These are phyloP conservation scores for Aphelocoma californica DNA, from an alignment of 2,797 vertebrate genomes.

Conservation along the genomic window DNA sequence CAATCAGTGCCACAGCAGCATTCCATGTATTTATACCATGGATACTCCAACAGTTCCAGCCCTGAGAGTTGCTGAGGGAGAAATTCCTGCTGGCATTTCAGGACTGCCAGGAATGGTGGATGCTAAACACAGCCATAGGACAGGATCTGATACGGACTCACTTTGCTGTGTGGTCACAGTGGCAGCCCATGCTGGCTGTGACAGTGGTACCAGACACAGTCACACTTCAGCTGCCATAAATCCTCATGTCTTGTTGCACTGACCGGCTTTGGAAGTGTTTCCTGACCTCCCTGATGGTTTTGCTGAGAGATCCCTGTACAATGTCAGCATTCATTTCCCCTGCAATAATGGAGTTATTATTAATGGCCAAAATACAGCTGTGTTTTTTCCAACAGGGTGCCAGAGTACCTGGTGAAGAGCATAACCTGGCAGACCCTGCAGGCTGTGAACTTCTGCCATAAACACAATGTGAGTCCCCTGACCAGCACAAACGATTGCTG, in stretches of 20 bases:
- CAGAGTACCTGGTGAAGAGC: slow-evolving; percentile 87
- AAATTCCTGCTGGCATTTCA: background rate
- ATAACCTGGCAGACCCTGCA: slow-evolving; percentile 95
- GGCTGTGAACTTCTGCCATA: slow-evolving; percentile 94
- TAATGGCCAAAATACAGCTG: background rate
- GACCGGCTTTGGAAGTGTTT: background rate
- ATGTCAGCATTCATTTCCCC: background rate
- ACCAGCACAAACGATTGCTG: background rate
- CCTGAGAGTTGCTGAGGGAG: background rate
- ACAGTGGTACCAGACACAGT: background rate
- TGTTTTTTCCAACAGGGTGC: slow-evolving; percentile 77
- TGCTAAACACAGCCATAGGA: background rate
- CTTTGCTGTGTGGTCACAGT: background rate
- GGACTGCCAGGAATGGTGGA: background rate
- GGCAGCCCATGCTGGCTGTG: background rate
- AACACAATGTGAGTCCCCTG: slow-evolving; percentile 80
- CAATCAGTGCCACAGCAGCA: background rate
- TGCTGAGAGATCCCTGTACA: background rate
- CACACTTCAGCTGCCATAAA: background rate
- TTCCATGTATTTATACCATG: background rate
- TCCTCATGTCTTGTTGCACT: background rate
- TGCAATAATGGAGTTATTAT: background rate
- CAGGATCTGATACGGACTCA: background rate
- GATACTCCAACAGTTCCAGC: background rate
- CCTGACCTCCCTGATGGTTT: background rate